A percentile compares a stretch with the other conserved stretches of the same genome.
phyloP scores from a whole-genome alignment of 2,797 vertebrate genomes.

The Peromyscus melanophrys region DNA sequence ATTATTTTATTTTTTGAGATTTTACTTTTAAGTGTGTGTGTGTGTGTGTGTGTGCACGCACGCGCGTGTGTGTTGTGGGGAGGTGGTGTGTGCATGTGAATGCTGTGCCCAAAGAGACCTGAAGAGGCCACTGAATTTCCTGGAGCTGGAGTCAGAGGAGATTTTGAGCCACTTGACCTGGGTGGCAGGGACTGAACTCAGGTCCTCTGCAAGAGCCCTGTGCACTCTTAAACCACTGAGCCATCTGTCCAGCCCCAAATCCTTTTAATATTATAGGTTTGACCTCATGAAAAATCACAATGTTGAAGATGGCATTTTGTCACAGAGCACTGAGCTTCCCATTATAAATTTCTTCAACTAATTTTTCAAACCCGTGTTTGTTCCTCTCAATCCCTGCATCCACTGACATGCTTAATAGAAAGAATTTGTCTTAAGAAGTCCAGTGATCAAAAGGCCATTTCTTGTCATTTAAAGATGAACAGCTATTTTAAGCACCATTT shows the following conservation, averaged over 20 bases:
- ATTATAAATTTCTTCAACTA: neutral
- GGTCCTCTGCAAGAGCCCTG: neutral
- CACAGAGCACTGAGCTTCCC: neutral
- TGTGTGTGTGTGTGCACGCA: neutral
- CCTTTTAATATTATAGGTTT: constrained; percentile 4
- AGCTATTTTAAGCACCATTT: neutral
- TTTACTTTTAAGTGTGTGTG: neutral
- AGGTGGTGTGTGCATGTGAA: neutral
- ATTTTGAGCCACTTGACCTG: neutral
- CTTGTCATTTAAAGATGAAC: constrained; percentile 14
- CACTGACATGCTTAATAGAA: neutral
- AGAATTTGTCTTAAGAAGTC: neutral
- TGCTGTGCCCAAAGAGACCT: neutral
- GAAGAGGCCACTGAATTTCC: neutral
- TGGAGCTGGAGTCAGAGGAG: neutral
- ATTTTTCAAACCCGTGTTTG: neutral
- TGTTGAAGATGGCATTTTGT: neutral
- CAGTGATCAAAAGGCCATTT: neutral
- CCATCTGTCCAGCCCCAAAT: neutral
- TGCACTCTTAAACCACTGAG: neutral
- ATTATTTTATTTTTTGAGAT: neutral
- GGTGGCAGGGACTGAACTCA: neutral
- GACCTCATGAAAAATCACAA: constrained; percentile 18
- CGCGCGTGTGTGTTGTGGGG: neutral
- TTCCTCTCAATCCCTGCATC: neutral